Evolutionary conservation across 1,140 invertebrate genomes (phyloP).

Genomic region (Chlorops oryzae): DNA sequence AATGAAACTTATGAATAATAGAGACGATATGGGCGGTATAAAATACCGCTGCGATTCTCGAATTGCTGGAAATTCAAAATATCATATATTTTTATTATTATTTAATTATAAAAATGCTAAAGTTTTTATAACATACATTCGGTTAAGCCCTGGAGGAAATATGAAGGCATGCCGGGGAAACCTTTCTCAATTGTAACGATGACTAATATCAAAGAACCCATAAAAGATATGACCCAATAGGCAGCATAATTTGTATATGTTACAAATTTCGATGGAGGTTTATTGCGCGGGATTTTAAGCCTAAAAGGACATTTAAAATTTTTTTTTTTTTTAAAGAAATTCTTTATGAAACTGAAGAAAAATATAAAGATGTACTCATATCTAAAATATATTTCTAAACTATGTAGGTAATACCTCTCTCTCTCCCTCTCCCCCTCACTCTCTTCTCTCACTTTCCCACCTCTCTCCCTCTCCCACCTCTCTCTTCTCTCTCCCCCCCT

Average conservation of each 20-base stretch:
- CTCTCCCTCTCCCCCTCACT: not conserved
- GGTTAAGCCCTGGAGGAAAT: conserved; percentile 41
- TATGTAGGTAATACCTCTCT: not conserved
- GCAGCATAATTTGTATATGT: conserved; percentile 23
- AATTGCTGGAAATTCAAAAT: conserved; percentile 21
- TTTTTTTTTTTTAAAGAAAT: not conserved
- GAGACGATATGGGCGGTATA: conserved; percentile 39
- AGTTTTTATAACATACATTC: conserved; percentile 24
- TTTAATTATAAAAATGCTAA: not conserved
- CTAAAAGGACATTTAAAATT: conserved; percentile 7
- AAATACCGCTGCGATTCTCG: conserved; percentile 42
- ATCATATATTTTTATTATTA: not conserved
- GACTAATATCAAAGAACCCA: conserved; percentile 29
- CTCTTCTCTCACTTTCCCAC: not conserved
- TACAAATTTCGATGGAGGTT: conserved; percentile 24
- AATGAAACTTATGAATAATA: conserved; percentile 33
- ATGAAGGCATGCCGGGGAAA: conserved; percentile 41
- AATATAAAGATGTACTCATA: not conserved
- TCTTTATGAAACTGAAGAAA: not conserved
- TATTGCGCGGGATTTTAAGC: conserved; percentile 29
- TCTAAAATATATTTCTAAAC: not conserved
- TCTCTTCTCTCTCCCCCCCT: not conserved
- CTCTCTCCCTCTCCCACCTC: not conserved
- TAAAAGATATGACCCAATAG: conserved; percentile 25
- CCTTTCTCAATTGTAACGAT: conserved; percentile 35